Evolutionary conservation across 2,113 vertebrate species (phyloP), one percentile per base, ranked within the genome.

Genomic region (Pollachius pollachius): DNA sequence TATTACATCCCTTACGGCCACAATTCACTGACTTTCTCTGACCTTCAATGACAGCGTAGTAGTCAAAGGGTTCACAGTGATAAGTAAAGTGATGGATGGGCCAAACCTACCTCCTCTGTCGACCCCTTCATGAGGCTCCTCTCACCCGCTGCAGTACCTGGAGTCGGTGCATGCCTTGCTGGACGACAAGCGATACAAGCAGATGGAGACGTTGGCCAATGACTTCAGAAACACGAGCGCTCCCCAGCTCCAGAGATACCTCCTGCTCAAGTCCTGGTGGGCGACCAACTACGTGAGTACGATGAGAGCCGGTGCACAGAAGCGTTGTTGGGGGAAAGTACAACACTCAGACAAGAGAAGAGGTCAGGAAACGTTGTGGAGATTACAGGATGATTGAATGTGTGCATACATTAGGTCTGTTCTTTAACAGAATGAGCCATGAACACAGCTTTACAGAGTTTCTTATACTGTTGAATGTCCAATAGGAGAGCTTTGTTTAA

Each of bases 261-360:
- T 99, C 15, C 66, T 92, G 59, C 87, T 98, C 63, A 99, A 98
- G 75, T 96, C 95, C 1, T 99, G 97, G 96, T 99, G 95, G 96
- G 93, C 94, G 3, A 92, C 93, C 30, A 98, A 99, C 90, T 99
- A 99, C 0, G 97, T 98, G 81, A 92, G 95, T 91, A 48, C 16
- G 57, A 1, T 16, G 64, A 13, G 41, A 48, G 6, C n/a, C n/a
- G 17, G 3, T 17, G 3, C 54, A 57, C 15, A n/a, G 54, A 5
- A 7, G 54, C 54, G 54, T 48, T 17, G 11, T 57, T 5, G 9
- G 62, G 37, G 17, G 11, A 19, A 54, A 16, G 23, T 18, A 13
- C 30, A 34, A 7, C 30, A 34, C 30, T 34, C 30, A 5, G 6
- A 34, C 30, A 34, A 34, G 30, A 34, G 6, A 34, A 34, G 30